Percentiles rank a stretch among this genome's conserved stretches.
Evolutionary conservation across 2,888 invertebrate genomes (phyloP).

Genomic region (Mesorhabditis spiculigera): DNA sequence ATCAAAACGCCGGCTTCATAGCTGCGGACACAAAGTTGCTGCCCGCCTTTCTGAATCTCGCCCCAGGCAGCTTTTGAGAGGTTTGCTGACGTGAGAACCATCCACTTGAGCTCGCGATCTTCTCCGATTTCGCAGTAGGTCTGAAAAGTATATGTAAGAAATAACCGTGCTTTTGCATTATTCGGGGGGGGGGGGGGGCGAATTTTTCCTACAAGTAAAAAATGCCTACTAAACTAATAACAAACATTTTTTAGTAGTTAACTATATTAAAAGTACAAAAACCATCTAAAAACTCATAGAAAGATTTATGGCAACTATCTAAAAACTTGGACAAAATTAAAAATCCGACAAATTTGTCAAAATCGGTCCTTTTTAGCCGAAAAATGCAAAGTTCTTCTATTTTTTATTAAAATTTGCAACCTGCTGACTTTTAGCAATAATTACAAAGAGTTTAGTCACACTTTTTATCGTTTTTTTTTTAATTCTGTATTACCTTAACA

Average conservation of each 20-base stretch:
- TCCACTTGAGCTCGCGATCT: conserved; percentile 34
- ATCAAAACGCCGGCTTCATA: conserved; percentile 52
- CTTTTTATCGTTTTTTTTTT: too few species aligned
- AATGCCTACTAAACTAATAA: too few species aligned
- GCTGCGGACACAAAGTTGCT: conserved; percentile 32
- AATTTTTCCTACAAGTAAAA: too few species aligned
- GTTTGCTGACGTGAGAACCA: conserved; percentile 75
- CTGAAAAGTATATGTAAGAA: conserved; percentile 8
- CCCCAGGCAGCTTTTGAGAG: conserved; percentile 98
- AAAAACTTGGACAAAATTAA: not conserved
- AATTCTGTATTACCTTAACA: conserved; percentile 76
- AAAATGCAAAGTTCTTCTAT: not conserved
- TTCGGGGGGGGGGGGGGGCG: too few species aligned
- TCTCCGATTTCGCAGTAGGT: conserved; percentile 23
- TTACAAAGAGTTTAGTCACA: too few species aligned
- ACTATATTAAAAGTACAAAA: too few species aligned
- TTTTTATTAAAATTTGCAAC: too few species aligned
- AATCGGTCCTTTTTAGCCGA: conserved; percentile 60
- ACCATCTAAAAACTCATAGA: too few species aligned
- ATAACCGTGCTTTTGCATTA: too few species aligned
- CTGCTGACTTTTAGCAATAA: too few species aligned
- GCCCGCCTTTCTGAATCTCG: conserved; percentile 58
- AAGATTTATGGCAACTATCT: not conserved
- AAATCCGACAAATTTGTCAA: not conserved
- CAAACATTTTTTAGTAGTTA: too few species aligned